A percentile compares a stretch with the other conserved stretches of the same genome.
Conservation (phyloP, 2,797 vertebrate genomes). For the Cynodonichthys magdalenae region DNA sequence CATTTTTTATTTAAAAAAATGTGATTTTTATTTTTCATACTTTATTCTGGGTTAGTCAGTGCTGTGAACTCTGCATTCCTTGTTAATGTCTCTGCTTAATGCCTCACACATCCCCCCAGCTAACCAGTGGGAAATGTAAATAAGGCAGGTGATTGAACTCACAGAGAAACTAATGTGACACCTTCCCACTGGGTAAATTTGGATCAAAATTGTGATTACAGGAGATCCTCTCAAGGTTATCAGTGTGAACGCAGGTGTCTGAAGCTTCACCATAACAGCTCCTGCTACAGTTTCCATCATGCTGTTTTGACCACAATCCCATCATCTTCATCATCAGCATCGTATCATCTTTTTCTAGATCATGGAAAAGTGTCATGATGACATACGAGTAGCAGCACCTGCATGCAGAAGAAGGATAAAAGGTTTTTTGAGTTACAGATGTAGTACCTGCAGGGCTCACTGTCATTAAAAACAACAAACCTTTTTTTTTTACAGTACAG, state of each 20-base stretch:
- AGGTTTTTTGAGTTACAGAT: slow-evolving; percentile 4
- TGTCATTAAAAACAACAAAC: not conserved
- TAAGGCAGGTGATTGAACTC: slow-evolving; percentile 11
- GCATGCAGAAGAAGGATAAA: not conserved
- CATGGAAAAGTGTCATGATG: slow-evolving; percentile 1
- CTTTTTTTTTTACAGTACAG: not conserved
- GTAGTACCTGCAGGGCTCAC: not conserved
- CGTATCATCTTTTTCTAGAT: slow-evolving; percentile 15
- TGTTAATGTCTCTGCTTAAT: slow-evolving; percentile 6
- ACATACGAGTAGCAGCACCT: not conserved
- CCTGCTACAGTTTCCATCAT: slow-evolving; percentile 25
- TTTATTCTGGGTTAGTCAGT: not conserved
- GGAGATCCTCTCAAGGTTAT: not conserved
- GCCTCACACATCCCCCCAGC: not conserved
- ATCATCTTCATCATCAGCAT: slow-evolving; percentile 7
- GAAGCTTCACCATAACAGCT: slow-evolving; percentile 10
- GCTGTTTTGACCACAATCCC: not conserved
- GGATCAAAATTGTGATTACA: slow-evolving; percentile 4
- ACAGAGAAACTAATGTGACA: slow-evolving; percentile 2
- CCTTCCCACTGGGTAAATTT: slow-evolving; percentile 11
- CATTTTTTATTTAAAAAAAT: slow-evolving; percentile 1
- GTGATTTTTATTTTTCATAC: not conserved
- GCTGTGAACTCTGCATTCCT: not conserved
- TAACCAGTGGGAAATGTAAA: slow-evolving; percentile 13
- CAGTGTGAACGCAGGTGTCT: slow-evolving; percentile 57